Conservation (phyloP, 2,797 vertebrate genomes). For the Smutsia gigantea region DNA sequence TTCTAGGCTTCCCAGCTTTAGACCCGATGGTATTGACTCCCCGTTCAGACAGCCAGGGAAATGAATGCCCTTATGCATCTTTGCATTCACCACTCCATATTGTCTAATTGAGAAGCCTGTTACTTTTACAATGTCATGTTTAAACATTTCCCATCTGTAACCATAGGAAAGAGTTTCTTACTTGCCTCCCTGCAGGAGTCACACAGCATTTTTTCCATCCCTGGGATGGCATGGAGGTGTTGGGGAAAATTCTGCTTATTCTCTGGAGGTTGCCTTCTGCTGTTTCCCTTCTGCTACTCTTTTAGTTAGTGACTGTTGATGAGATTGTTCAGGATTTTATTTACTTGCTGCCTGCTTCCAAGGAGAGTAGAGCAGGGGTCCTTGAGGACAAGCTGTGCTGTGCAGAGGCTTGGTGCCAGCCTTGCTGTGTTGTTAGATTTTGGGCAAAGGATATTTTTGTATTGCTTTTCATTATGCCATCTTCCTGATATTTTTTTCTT, state of each 20-base stretch:
- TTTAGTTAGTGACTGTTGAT: background rate
- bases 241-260: background rate
- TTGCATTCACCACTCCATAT: background rate
- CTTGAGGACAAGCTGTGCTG: background rate
- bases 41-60: background rate
- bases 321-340: slow-evolving; percentile 7
- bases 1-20: background rate
- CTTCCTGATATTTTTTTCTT: background rate
- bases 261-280: background rate
- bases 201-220: background rate
- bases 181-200: background rate
- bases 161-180: background rate
- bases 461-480: background rate
- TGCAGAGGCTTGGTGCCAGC: background rate
- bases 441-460: background rate
- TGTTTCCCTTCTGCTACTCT: background rate
- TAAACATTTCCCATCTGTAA: slow-evolving; percentile 11
- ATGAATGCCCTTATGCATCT: background rate
- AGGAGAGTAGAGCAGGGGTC: background rate
- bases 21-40: background rate
- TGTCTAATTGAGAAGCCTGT: background rate
- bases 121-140: background rate
- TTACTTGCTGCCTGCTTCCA: background rate
- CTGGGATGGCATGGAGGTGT: background rate
- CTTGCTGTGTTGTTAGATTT: background rate